Conservation (phyloP, 2,113 vertebrate species). For the Seriola rivoliana region DNA sequence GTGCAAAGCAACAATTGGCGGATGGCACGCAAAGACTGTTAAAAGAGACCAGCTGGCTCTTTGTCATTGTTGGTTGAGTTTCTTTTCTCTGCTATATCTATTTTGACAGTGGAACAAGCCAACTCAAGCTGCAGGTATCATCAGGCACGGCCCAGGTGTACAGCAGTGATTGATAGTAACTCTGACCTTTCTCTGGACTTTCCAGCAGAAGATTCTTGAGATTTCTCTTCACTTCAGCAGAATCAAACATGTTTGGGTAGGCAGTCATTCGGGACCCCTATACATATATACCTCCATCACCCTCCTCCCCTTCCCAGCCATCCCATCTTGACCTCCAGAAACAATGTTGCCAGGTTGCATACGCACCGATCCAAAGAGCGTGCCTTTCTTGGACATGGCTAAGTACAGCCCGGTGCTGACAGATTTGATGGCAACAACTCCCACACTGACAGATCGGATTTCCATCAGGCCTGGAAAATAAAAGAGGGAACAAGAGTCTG, state of each 20-base stretch:
- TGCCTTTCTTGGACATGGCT: constrained; percentile 94
- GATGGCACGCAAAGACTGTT: constrained; percentile 78
- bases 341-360: constrained; percentile 66
- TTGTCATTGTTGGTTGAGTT: constrained; percentile 59
- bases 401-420: constrained; percentile 93
- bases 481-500: constrained; percentile 66
- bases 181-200: constrained; percentile 65
- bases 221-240: constrained; percentile 36
- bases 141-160: constrained; percentile 70
- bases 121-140: constrained; percentile 69
- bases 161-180: constrained; percentile 66
- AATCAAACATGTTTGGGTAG: constrained; percentile 49
- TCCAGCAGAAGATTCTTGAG: constrained; percentile 47
- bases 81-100: constrained; percentile 60
- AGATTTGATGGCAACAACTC: constrained; percentile 92
- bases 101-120: constrained; percentile 74
- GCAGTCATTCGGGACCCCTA: constrained; percentile 50
- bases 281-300: constrained; percentile 28
- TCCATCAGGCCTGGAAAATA: constrained; percentile 91
- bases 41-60: constrained; percentile 71
- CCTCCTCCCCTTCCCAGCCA: constrained; percentile 31
- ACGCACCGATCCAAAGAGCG: constrained; percentile 94
- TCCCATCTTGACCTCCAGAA: constrained; percentile 53
- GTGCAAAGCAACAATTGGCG: constrained; percentile 68
- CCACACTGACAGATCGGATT: constrained; percentile 93